Base-by-base conservation (phyloP, 2,113 vertebrate species). In the Fulmarus glacialis region DNA sequence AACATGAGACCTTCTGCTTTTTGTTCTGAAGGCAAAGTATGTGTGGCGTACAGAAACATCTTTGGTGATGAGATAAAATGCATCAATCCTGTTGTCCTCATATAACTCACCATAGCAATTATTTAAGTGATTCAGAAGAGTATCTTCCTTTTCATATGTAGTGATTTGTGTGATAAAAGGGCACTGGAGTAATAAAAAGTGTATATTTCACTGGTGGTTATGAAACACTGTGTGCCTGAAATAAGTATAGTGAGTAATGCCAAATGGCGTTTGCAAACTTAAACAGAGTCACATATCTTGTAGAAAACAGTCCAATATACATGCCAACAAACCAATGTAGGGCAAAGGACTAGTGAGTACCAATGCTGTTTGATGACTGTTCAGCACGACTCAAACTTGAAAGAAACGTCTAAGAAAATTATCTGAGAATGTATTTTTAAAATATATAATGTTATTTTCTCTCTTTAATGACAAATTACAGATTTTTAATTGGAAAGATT, bases 151-250 rank as follows among this genome's bases (percentile, higher is more conserved):
- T 71, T 48, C 45, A 34, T 64, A 47, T 32, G 27, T 26, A 80
- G 62, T 0, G 0, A 92, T 81, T 74, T 84, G n/a, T 66, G 67
- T 71, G 83, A 87, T 87, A 78, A 87, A 73, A 82, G 68, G 75
- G 59, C 75, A 91, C 34, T 36, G 64, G 80, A 92, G 60, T 93
- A 95, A 94, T 84, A 89, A 84, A 88, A 89, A 66, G 72, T 75
- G 32, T 83, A 15, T 60, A 68, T 96, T 95, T 94, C 86, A 71
- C 34, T 58, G 20, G 26, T 68, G 64, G 56, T 92, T 95, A 92
- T 72, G 72, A 96, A 93, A 84, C 43, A 26, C 18, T 11, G 7
- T 38, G 12, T 52, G 58, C 42, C 55, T 92, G 59, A 95, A 95
- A 84, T 91, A 88, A 64, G 55, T n/a, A 32, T 34, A 73, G 52